Base-by-base conservation (phyloP, 2,797 vertebrate species). In the Crocodylus rhombifer region DNA sequence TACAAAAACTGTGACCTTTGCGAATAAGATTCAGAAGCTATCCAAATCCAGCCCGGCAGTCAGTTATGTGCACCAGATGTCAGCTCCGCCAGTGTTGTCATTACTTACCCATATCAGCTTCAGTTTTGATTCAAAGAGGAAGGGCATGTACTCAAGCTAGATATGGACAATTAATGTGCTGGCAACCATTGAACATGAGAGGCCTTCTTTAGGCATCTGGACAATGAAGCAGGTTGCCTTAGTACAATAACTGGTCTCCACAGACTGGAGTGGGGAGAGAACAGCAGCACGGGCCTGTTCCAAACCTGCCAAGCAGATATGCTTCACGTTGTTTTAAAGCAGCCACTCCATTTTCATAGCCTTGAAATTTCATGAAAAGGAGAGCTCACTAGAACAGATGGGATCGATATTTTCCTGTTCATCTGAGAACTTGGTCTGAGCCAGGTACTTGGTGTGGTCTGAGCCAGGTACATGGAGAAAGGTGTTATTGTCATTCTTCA, bases 61-160 rank as follows among this genome's bases (percentile, higher is more conserved):
- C 60, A 94, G 89, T 94, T 91, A 91, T 16, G 33, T 73, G 94
- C 89, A 96, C 63, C 93, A 97, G 89, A 96, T 92, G 92, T 86
- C 84, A 94, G 60, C 7, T 65, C 78, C 74, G 93, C 42, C 67
- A 92, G 67, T 65, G 77, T n/a, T 77, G 63, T 88, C 89, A 87
- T 93, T 96, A 94, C 84, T 93, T 90, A 51, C 42, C 42, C 42
- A 11, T 92, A 96, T 91, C 94, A 94, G 21, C 83, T 95, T 93
- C 88, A 92, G 60, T 76, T 94, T 86, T 87, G 42, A 90, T 77
- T 93, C 93, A 0, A 84, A 92, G 92, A 84, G 13, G 73, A 86
- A 80, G 63, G 88, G 80, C 62, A 87, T 14, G 11, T 51, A 90
- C 58, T 67, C 26, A 76, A 89, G 88, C 92, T 91, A 81, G 76